These are phyloP conservation scores for Parazoanthus atlanticus DNA, from an alignment of 92 coral and sea anemone species.

Conservation along the genomic window DNA sequence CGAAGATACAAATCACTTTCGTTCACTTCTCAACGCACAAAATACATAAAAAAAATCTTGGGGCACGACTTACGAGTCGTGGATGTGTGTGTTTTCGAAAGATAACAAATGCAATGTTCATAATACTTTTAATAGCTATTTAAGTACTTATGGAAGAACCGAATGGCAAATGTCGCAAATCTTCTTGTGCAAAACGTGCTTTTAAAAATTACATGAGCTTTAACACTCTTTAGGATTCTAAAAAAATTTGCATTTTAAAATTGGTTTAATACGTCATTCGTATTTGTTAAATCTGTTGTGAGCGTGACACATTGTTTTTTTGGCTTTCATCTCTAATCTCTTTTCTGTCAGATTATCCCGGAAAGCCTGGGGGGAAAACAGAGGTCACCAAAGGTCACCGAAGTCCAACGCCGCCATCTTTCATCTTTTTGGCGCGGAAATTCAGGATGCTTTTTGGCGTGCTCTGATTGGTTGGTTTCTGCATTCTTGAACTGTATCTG, in stretches of 20 bases:
- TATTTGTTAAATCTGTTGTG: not conserved
- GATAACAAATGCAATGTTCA: not conserved
- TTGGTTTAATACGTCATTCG: not conserved
- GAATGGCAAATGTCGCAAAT: not conserved
- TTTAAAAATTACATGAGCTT: too few species aligned
- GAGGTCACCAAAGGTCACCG: slow-evolving; percentile 10
- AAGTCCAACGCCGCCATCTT: slow-evolving; percentile 35
- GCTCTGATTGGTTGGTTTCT: slow-evolving; percentile 62
- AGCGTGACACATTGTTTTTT: not conserved
- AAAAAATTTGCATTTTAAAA: not conserved
- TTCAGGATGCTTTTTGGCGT: slow-evolving; percentile 50
- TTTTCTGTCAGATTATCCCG: slow-evolving; percentile 12
- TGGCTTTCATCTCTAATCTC: slow-evolving; percentile 1
- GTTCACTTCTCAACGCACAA: not conserved
- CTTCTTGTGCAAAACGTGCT: not conserved
- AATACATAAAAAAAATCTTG: not conserved
- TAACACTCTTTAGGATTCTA: not conserved
- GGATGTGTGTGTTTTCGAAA: not conserved
- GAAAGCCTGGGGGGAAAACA: not conserved
- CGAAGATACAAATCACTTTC: not conserved
- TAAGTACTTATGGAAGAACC: too few species aligned
- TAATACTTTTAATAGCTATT: not conserved
- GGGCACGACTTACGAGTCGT: not conserved
- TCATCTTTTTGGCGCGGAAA: slow-evolving; percentile 76
- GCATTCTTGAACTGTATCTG: slow-evolving; percentile 81